These are phyloP conservation scores for Ectropis crepuscularia DNA, from an alignment of 2,888 invertebrate species.

Conservation along the genomic window DNA sequence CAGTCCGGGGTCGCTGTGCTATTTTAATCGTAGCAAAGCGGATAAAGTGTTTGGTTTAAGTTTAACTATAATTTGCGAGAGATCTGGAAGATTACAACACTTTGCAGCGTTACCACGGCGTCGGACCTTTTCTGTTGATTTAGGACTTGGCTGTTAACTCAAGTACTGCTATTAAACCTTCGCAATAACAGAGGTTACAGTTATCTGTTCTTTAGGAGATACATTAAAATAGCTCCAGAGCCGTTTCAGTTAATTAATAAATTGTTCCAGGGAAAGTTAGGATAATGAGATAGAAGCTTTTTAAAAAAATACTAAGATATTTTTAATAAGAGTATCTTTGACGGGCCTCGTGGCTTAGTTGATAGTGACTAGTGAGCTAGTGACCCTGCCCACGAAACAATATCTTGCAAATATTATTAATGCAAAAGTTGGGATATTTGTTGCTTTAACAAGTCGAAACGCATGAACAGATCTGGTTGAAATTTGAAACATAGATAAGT, in stretches of 20 bases:
- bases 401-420: too few relatives aligned
- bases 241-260: constrained; percentile 17
- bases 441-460: too few relatives aligned
- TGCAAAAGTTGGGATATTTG: too few relatives aligned
- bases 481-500: too few relatives aligned
- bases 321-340: not conserved
- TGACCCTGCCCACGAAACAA: too few relatives aligned
- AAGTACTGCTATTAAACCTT: constrained; percentile 56
- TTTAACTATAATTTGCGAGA: constrained; percentile 76
- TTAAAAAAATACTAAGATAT: not conserved
- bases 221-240: constrained; percentile 18
- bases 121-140: constrained; percentile 70
- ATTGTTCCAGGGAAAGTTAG: not conserved
- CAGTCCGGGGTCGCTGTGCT: constrained; percentile 9
- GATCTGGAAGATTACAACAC: constrained; percentile 78
- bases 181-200: constrained; percentile 45
- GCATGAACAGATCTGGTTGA: too few relatives aligned
- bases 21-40: constrained; percentile 33
- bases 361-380: too few relatives aligned
- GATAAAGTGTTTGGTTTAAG: constrained; percentile 69
- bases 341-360: too few relatives aligned
- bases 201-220: constrained; percentile 24
- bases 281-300: not conserved
- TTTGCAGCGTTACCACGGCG: constrained; percentile 61
- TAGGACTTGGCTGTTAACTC: constrained; percentile 74